Evolutionary conservation across 2,888 invertebrate genomes (phyloP).

Genomic region (Conops quadrifasciatus): DNA sequence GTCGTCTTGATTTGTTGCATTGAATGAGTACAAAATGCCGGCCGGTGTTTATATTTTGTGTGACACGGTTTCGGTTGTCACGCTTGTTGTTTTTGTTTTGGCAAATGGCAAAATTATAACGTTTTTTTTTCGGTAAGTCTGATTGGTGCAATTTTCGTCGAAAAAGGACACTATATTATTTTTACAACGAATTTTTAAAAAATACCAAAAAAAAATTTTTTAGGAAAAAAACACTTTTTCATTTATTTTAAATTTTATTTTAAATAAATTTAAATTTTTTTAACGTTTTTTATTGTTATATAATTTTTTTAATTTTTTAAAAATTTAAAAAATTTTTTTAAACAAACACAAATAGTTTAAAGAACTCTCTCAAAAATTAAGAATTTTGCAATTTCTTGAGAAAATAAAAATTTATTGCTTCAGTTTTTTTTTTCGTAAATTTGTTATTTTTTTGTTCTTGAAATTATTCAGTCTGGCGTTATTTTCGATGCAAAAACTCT

Average conservation of each 20-base stretch:
- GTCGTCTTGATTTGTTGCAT: slow-evolving; percentile 41
- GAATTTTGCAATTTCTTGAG: too few species aligned
- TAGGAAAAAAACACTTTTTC: slow-evolving; percentile 28
- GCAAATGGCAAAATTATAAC: too few species aligned
- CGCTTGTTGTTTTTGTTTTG: slow-evolving; percentile 1
- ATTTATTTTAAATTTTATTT: slow-evolving; percentile 25
- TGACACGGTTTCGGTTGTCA: background rate
- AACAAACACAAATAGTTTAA: background rate
- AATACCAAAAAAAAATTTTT: background rate
- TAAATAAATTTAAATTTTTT: background rate
- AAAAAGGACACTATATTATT: background rate
- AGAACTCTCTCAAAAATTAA: too few species aligned
- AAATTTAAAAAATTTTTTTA: background rate
- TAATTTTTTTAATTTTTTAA: slow-evolving; percentile 11
- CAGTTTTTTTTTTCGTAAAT: background rate
- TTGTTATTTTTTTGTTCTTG: background rate
- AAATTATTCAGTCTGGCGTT: background rate
- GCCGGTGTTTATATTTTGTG: slow-evolving; percentile 50
- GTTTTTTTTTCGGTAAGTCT: background rate
- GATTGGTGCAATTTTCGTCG: too few species aligned
- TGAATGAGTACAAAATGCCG: slow-evolving; percentile 63
- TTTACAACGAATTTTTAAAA: slow-evolving; percentile 11
- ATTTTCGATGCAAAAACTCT: background rate
- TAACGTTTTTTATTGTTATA: background rate
- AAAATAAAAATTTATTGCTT: background rate